phyloP scores from a whole-genome alignment of 2,797 vertebrate species.

The Aldrovandia affinis region DNA sequence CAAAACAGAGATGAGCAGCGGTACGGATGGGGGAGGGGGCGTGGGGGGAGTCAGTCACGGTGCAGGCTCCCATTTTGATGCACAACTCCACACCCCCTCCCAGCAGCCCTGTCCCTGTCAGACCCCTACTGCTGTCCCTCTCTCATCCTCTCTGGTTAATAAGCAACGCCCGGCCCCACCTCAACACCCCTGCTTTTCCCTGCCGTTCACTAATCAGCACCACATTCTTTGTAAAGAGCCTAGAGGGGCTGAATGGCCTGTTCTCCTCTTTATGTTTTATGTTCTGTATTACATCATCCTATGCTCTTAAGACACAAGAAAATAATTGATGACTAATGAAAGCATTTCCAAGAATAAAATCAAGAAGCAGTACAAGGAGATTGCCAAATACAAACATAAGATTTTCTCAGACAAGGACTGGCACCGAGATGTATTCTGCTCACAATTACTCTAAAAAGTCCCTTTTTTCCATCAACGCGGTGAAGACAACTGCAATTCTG shows the following conservation, averaged over 20 bases:
- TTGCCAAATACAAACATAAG: neutral
- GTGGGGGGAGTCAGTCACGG: neutral
- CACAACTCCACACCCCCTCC: constrained; percentile 41
- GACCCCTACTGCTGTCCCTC: constrained; percentile 17
- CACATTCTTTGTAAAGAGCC: neutral
- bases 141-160: constrained; percentile 35
- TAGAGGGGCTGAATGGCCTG: too few relatives aligned
- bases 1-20: neutral
- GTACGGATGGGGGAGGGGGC: neutral
- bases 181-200: constrained; percentile 2
- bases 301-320: too few relatives aligned
- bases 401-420: neutral
- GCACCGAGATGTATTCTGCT: neutral
- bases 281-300: too few relatives aligned
- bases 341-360: too few relatives aligned
- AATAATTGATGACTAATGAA: too few relatives aligned
- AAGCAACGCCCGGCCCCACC: constrained; percentile 22
- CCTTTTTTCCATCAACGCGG: neutral
- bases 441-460: neutral
- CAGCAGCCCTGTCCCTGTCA: constrained; percentile 51
- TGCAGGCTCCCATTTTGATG: constrained; percentile 48
- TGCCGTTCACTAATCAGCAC: neutral
- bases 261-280: too few relatives aligned
- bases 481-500: neutral
- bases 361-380: too few relatives aligned